Percentiles rank a stretch among this genome's conserved stretches.
Conservation (phyloP, 2,113 vertebrate species). For the Uropsilus gracilis region DNA sequence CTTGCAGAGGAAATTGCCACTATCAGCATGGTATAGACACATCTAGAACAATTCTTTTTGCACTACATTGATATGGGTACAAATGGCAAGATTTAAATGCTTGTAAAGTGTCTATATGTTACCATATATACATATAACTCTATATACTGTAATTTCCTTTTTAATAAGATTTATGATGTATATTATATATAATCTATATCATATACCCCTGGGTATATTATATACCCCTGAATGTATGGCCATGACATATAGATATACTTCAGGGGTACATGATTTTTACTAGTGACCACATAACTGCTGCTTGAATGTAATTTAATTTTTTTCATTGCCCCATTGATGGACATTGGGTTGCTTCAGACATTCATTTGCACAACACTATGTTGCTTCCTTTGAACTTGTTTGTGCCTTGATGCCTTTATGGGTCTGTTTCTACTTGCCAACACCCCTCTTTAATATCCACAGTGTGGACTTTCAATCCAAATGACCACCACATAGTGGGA, state of each 20-base stretch:
- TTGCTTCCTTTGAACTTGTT: background rate
- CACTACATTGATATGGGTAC: background rate
- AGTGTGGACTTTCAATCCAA: background rate
- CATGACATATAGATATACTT: too few relatives aligned
- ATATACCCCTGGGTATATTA: too few relatives aligned
- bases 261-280: background rate
- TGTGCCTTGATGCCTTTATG: background rate
- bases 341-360: background rate
- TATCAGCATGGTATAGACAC: background rate
- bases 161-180: background rate
- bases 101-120: background rate
- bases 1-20: background rate
- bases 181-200: too few relatives aligned
- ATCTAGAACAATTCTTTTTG: background rate
- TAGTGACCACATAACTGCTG: background rate
- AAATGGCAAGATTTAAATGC: background rate
- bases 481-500: background rate
- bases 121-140: background rate
- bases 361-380: background rate
- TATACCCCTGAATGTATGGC: too few relatives aligned
- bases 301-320: conserved; percentile 1
- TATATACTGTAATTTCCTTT: background rate
- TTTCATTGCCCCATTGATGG: background rate
- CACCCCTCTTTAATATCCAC: background rate
- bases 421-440: background rate